A percentile compares a stretch with the other conserved stretches of the same genome.
Conservation (phyloP, 2,797 vertebrate genomes). For the Premnoplex brunnescens region DNA sequence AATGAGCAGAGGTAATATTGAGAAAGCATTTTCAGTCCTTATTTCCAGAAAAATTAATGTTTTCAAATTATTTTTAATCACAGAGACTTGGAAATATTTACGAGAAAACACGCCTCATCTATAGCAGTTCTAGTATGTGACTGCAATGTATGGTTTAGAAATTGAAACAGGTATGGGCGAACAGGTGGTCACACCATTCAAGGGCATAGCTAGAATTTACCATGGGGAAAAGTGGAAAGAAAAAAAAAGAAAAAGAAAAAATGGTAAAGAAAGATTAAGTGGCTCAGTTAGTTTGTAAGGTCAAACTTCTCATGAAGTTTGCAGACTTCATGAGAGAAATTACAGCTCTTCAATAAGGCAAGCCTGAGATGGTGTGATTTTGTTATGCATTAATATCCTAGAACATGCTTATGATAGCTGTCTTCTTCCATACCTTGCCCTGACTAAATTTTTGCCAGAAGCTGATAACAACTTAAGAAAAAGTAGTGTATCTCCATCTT, state of each 20-base stretch:
- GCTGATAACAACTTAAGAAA: background rate
- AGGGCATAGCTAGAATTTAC: conserved; percentile 60
- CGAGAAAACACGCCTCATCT: conserved; percentile 63
- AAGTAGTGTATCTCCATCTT: background rate
- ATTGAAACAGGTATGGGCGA: conserved; percentile 79
- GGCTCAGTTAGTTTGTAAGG: background rate
- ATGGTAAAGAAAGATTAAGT: background rate
- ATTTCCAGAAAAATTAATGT: conserved; percentile 73
- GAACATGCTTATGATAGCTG: background rate
- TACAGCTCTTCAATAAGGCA: conserved; percentile 3
- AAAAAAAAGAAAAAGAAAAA: background rate
- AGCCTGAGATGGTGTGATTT: background rate
- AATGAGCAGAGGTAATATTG: conserved; percentile 26
- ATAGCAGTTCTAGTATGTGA: conserved; percentile 68
- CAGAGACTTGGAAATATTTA: conserved; percentile 76
- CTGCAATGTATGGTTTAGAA: conserved; percentile 83
- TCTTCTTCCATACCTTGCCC: background rate
- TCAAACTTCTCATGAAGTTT: too few relatives aligned
- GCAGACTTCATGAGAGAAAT: conserved; percentile 3
- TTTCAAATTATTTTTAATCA: conserved; percentile 70
- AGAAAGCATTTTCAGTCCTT: conserved; percentile 10
- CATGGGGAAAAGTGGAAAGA: background rate
- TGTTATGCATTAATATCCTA: background rate
- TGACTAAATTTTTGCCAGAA: background rate
- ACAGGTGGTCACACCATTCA: conserved; percentile 78